Percentiles rank a stretch among this genome's conserved stretches.
Evolutionary conservation across 2,113 vertebrate species (phyloP).

Genomic region (Procavia capensis): DNA sequence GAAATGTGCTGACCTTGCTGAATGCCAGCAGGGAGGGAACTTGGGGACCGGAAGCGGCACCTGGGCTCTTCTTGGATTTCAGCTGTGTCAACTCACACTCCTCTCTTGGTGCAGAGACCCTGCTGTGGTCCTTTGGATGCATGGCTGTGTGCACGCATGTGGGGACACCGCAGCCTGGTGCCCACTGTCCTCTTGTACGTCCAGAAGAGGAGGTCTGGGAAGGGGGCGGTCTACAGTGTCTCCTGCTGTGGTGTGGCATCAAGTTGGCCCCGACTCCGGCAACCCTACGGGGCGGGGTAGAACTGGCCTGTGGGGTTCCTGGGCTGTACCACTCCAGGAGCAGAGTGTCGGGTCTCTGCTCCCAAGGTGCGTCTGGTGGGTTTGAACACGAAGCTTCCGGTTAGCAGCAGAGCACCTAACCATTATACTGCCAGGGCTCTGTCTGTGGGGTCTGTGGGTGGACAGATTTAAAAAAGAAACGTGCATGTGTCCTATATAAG

Average conservation of each 20-base stretch:
- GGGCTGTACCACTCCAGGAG: background rate
- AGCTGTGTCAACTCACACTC: background rate
- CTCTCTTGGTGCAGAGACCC: accelerated
- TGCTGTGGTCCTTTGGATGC: background rate
- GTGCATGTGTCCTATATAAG: background rate
- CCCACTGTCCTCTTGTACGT: background rate
- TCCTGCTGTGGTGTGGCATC: background rate
- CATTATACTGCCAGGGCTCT: background rate
- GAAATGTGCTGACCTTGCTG: conserved; percentile 69
- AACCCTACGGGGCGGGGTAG: background rate
- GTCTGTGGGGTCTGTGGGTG: background rate
- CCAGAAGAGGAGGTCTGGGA: accelerated
- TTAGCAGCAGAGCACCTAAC: background rate
- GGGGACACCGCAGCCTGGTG: background rate
- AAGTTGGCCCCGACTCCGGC: no score
- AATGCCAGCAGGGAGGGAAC: background rate
- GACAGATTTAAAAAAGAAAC: background rate
- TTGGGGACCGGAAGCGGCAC: background rate
- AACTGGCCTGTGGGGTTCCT: background rate
- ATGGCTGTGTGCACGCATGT: background rate
- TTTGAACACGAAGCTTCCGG: background rate
- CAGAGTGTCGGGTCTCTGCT: background rate
- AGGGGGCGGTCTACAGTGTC: accelerated
- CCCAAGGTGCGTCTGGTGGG: background rate
- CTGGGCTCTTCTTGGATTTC: accelerated